Evolutionary conservation across 2,113 vertebrate genomes (phyloP).

Genomic region (Sialia sialis): DNA sequence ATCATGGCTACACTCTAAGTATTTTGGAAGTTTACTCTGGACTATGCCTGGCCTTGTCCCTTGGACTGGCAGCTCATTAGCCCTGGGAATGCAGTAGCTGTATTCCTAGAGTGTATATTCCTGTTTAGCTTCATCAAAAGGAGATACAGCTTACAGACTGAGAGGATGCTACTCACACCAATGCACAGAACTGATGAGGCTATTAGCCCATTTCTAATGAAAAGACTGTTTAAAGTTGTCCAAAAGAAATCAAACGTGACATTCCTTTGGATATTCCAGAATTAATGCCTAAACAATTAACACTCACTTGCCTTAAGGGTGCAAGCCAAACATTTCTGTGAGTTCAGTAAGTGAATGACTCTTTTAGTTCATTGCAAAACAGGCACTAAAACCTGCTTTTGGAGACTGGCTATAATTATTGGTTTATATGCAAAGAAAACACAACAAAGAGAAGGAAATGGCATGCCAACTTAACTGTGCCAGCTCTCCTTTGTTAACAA

Average conservation of each 20-base stretch:
- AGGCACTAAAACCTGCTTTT: neutral
- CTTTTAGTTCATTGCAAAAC: neutral
- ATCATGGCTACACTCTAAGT: neutral
- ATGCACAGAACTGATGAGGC: accelerated
- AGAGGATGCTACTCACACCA: neutral
- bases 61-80: neutral
- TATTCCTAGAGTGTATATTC: neutral
- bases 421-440: neutral
- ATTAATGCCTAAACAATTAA: neutral
- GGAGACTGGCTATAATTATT: neutral
- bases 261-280: neutral
- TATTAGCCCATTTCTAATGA: neutral
- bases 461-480: neutral
- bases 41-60: neutral
- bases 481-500: neutral
- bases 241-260: neutral
- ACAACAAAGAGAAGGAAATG: neutral
- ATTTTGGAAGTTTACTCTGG: neutral
- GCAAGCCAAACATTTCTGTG: neutral
- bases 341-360: neutral
- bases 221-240: neutral
- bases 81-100: neutral
- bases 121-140: neutral
- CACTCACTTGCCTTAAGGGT: neutral
- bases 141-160: neutral